These are phyloP conservation scores for Apaloderma vittatum DNA, from an alignment of 2,113 vertebrate species.

Conservation along the genomic window DNA sequence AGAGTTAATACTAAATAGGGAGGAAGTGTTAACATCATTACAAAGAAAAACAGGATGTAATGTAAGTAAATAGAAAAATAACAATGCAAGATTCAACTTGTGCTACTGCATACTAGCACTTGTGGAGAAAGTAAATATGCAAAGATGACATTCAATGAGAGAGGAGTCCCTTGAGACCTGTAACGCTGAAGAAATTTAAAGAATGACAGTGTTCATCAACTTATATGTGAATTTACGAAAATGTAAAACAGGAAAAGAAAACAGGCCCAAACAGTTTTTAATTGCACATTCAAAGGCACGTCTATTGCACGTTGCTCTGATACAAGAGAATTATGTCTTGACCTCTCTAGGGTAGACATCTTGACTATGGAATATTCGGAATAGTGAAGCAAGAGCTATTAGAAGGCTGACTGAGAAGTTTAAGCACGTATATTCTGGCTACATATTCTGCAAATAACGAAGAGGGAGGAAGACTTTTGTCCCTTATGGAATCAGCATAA, in stretches of 20 bases:
- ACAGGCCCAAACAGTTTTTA: conserved; percentile 37
- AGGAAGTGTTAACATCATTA: not conserved
- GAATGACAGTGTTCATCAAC: conserved; percentile 47
- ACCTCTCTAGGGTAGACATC: not conserved
- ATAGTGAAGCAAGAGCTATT: not conserved
- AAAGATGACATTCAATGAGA: not conserved
- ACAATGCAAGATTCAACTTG: not conserved
- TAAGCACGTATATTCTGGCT: not conserved
- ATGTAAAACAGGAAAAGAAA: conserved; percentile 35
- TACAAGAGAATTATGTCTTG: conserved; percentile 10
- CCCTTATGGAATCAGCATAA: not conserved
- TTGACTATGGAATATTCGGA: conserved; percentile 3
- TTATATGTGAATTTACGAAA: conserved; percentile 23
- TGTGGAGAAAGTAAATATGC: not conserved
- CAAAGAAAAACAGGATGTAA: not conserved
- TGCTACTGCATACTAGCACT: not conserved
- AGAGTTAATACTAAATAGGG: not conserved
- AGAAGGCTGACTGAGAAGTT: not conserved
- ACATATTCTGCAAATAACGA: not conserved
- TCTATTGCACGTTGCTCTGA: not conserved
- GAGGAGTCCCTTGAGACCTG: not conserved
- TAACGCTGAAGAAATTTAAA: conserved; percentile 39
- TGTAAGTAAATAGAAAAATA: not conserved
- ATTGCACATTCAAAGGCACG: not conserved
- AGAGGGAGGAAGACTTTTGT: not conserved